Conservation (phyloP, 2,888 invertebrate species). For the Atrina japonica region DNA sequence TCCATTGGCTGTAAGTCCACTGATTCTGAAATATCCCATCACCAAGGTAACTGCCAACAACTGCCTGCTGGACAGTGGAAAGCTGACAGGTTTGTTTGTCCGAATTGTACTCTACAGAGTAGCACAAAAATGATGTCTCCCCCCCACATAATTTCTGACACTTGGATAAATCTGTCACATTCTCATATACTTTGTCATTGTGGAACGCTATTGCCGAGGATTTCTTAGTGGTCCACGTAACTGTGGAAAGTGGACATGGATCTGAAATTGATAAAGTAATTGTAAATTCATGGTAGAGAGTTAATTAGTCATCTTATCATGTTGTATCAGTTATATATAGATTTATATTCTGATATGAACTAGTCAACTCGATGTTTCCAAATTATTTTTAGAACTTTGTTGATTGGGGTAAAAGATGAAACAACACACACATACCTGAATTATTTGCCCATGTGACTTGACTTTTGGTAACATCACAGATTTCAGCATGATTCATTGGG, state of each 20-base stretch:
- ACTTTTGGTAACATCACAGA: conserved; percentile 43
- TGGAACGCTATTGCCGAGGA: conserved; percentile 52
- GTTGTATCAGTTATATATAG: too few relatives aligned
- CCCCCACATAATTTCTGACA: conserved; percentile 49
- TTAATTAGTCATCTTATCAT: not conserved
- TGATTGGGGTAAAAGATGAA: not conserved
- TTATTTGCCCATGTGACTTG: conserved; percentile 43
- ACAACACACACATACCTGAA: conserved; percentile 35
- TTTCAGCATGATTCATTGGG: conserved; percentile 45
- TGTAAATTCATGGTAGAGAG: not conserved
- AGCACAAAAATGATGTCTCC: conserved; percentile 50
- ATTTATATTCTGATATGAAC: too few relatives aligned
- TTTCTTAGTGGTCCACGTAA: conserved; percentile 33
- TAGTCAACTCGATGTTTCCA: not conserved
- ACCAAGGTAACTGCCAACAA: conserved; percentile 49
- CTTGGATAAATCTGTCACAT: conserved; percentile 26
- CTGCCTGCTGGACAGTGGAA: conserved; percentile 42
- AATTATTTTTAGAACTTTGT: not conserved
- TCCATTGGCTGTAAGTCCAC: conserved; percentile 53
- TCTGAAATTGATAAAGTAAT: conserved; percentile 34
- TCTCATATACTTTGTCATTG: conserved; percentile 45
- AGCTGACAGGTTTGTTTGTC: conserved; percentile 43
- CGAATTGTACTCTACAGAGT: conserved; percentile 53
- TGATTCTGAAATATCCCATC: conserved; percentile 30
- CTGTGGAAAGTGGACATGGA: conserved; percentile 44